These are phyloP conservation scores for Agrochola lota DNA, from an alignment of 2,888 invertebrate genomes.

Conservation along the genomic window DNA sequence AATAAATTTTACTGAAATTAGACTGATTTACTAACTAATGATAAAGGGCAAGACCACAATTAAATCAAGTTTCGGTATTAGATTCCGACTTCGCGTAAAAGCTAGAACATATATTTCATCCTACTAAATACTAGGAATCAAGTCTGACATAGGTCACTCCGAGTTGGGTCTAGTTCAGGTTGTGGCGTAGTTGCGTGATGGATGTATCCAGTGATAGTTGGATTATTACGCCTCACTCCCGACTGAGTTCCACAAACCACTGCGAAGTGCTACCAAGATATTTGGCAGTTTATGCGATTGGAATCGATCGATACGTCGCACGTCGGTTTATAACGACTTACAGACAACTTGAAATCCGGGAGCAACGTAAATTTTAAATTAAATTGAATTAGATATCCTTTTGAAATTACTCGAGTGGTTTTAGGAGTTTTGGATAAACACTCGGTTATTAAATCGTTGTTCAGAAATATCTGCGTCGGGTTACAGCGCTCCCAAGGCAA, in stretches of 20 bases:
- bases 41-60: neutral
- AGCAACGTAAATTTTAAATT: slow-evolving; percentile 20
- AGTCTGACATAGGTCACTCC: slow-evolving; percentile 18
- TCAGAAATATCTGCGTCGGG: neutral
- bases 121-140: neutral
- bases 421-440: slow-evolving; percentile 21
- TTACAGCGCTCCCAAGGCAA: neutral
- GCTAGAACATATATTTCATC: slow-evolving; percentile 1
- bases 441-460: neutral
- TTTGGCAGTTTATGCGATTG: slow-evolving; percentile 42
- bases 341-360: slow-evolving; percentile 9
- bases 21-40: neutral
- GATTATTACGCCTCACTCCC: slow-evolving; percentile 27
- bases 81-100: neutral
- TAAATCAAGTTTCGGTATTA: neutral
- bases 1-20: neutral
- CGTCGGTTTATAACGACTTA: slow-evolving; percentile 26
- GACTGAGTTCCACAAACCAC: slow-evolving; percentile 19
- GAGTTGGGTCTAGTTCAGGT: slow-evolving; percentile 17
- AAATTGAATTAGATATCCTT: slow-evolving; percentile 20
- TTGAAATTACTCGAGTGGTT: slow-evolving; percentile 33
- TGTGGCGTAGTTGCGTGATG: slow-evolving; percentile 13
- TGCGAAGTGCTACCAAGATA: slow-evolving; percentile 15
- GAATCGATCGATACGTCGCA: slow-evolving; percentile 37
- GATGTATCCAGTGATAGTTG: slow-evolving; percentile 28